Evolutionary conservation across 2,888 invertebrate genomes (phyloP), one percentile per base, ranked within the genome.

Genomic region (Volucella inanis): DNA sequence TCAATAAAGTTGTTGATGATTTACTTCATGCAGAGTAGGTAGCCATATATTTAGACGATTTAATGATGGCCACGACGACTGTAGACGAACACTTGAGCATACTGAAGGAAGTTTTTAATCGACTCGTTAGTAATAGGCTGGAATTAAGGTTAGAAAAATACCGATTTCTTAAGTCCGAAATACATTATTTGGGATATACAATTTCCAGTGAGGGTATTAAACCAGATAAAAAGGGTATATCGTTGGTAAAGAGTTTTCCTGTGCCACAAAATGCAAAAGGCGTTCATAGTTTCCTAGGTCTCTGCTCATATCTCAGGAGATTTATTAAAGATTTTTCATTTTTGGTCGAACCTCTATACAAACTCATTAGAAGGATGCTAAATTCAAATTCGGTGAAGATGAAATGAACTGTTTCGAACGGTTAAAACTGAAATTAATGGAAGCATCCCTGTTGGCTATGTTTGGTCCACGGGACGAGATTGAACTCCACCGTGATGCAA

Each of bases 401-500:
- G 45, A 70, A 14, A 15, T 55, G n/a, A 55, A 14, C 38, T n/a
- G 38, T 39, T 55, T 39, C 39, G 55, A 55, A 39, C 11, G 38
- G 38, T 55, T 55, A 14, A 8, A 55, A 39, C 89, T 22, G 79
- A 83, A 55, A 49, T 55, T 87, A 15, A 8, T 70, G n/a, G 41
- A 65, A 11, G 14, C 79, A 61, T 88, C 88, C 47, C 78, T 90
- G 39, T 80, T 91, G 15, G 84, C 88, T 9, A 71, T 91, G 2
- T 91, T 54, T 83, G 64, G 71, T 11, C 88, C 89, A 9, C 22
- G 41, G 18, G 9, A 54, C 12, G 88, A 88, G 72, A 89, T 89
- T 2, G 88, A 90, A 77, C 68, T 89, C 57, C 89, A 90, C 74
- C 88, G 87, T 18, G 89, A 90, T 78, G 90, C 89, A 0, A 88